Evolutionary conservation across 2,113 vertebrate species (phyloP), one percentile per base, ranked within the genome.

Genomic region (Urocolius indicus): DNA sequence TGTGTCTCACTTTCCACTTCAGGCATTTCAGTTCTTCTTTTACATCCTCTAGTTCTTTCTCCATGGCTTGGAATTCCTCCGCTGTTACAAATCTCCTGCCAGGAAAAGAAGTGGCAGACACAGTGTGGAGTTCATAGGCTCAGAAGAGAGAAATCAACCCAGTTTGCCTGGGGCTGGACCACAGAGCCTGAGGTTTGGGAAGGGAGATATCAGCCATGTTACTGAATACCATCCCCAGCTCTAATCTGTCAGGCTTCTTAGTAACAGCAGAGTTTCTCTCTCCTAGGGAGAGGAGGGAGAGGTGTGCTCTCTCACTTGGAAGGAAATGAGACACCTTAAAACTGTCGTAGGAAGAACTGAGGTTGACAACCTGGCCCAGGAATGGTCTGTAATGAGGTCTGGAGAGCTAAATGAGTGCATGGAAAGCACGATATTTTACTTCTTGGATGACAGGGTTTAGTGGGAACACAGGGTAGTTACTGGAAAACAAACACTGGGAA

Each of bases 1-100:
- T 93, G 89, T 96, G 96, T 29, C 94, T 90, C 79, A 94, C 95
- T 75, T 97, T 96, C 96, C 95, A 95, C 77, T 76, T 93, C 68
- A 97, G 83, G 84, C 94, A 95, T 89, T 97, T 95, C 93, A 97
- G 88, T 93, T 97, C 96, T 78, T 93, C 96, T 48, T 89, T 96
- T 3, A 97, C 94, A 1, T 93, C 87, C 41, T 97, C 91, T 68
- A 96, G 72, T 67, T 96, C 96, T 90, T 81, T 90, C 95, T 96
- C 96, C 95, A 97, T 78, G 51, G 93, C 94, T 89, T 97, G 95
- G 84, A 97, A 97, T 84, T 97, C 94, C 79, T 66, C 74, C 7
- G 27, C 2, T 19, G 95, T 96, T 49, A 97, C 92, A 52, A 96
- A 95, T 86, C 86, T 95, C 91, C 96, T 97, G 95, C 66, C 86